Conservation (phyloP, 92 coral and sea anemone species). For the Heliopora coerulea region DNA sequence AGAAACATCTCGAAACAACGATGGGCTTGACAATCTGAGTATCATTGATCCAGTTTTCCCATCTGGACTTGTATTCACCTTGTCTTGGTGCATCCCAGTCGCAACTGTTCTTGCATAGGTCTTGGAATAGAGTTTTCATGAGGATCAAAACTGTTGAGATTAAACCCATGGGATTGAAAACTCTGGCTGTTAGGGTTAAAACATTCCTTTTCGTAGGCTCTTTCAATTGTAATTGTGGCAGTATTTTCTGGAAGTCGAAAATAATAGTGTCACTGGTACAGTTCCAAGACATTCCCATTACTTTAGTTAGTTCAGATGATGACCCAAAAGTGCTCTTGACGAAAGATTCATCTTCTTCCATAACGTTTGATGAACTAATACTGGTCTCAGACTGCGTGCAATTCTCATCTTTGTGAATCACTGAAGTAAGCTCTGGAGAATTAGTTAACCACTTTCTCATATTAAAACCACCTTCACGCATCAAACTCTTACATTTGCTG, state of each 20-base stretch:
- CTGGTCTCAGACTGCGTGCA: background rate
- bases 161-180: conserved; percentile 45
- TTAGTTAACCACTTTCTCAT: conserved; percentile 46
- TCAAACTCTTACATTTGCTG: conserved; percentile 43
- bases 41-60: conserved; percentile 31
- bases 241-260: conserved; percentile 10
- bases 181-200: conserved; percentile 11
- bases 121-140: conserved; percentile 45
- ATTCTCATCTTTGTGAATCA: conserved; percentile 29
- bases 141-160: conserved; percentile 16
- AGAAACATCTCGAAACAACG: conserved; percentile 33
- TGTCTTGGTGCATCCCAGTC: conserved; percentile 39
- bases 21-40: conserved; percentile 15
- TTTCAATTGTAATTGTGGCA: background rate
- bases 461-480: conserved; percentile 59
- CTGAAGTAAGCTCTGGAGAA: conserved; percentile 17
- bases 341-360: background rate
- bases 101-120: conserved; percentile 26
- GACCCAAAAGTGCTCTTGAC: background rate
- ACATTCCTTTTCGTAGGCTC: conserved; percentile 32
- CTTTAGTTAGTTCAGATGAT: background rate
- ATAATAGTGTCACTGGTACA: background rate
- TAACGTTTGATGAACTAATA: background rate
- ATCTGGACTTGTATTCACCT: conserved; percentile 17
- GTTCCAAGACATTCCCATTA: conserved; percentile 16